Base-by-base conservation (phyloP, 2,888 invertebrate genomes). In the Aleiodes leptofemur region DNA sequence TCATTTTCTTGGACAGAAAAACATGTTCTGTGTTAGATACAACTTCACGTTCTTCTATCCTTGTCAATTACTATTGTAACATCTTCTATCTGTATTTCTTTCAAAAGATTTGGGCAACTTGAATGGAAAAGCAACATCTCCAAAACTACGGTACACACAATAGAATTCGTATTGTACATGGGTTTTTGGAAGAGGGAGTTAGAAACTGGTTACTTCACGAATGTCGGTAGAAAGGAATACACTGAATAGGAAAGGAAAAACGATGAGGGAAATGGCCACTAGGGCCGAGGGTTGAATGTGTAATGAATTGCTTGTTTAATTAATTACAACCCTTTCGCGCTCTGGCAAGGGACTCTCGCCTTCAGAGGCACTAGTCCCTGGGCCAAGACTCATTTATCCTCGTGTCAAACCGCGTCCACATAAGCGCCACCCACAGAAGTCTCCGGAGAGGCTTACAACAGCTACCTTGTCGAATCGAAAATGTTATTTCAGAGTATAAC, bases 301-400 rank as follows among this genome's bases (percentile, higher is more conserved):
- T 93, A 93, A 93, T 93, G 93, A 93, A 93, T 93, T 93, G 93
- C 92, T 92, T 93, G 93, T 93, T 93, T 93, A 93, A 93, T 93
- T 93, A 93, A 93, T 93, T 93, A 93, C 90, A 88, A 90, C 90
- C 90, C 90, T 85, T 82, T 82, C 82, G 82, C 82, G 82, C 82
- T 81, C 79, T 78, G 81, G 80, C 74, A 76, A 73, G 66, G 74
- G 66, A 51, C 53, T 78, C 77, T 70, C 77, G 76, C 74, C 76
- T 77, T 64, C 53, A 57, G 72, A 71, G 69, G 72, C 73, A 75
- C 56, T 75, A 76, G 79, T 71, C 31, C 72, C 76, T 76, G 75
- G 78, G 78, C 82, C 80, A 85, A 85, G 85, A 83, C 83, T 83
- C 84, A 83, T 84, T 83, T 83, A 84, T 82, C 82, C 82, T 83